Evolutionary conservation across 2,888 invertebrate genomes (phyloP).

Genomic region (Lamproptera curius): DNA sequence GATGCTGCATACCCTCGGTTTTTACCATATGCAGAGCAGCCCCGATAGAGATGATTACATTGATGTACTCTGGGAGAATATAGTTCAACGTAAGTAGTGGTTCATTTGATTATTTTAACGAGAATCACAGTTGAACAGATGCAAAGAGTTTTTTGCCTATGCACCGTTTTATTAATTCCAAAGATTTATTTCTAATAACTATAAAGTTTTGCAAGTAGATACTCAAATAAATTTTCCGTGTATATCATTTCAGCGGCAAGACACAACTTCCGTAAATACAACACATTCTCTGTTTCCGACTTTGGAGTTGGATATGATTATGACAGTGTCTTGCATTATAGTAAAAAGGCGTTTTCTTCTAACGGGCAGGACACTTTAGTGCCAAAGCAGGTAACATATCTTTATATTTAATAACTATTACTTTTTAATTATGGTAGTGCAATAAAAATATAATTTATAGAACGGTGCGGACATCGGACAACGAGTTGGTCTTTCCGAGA

Average conservation of each 20-base stretch:
- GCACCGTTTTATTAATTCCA: no score
- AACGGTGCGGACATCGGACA: conserved; percentile 75
- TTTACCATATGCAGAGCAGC: conserved; percentile 90
- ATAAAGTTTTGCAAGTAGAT: no score
- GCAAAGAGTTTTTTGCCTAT: no score
- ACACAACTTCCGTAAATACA: conserved; percentile 82
- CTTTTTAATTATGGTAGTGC: neutral
- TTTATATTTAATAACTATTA: neutral
- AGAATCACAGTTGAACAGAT: no score
- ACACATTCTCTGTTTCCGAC: conserved; percentile 79
- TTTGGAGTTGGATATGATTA: conserved; percentile 85
- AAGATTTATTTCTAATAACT: no score
- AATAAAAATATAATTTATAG: conserved; percentile 33
- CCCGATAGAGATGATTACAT: conserved; percentile 87
- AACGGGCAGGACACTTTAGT: conserved; percentile 83
- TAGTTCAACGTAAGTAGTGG: conserved; percentile 76
- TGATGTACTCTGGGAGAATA: conserved; percentile 84
- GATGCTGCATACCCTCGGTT: conserved; percentile 87
- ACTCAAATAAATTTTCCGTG: no score
- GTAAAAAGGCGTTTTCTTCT: conserved; percentile 82
- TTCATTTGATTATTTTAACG: no score
- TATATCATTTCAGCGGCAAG: conserved; percentile 51
- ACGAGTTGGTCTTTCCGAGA: conserved; percentile 74
- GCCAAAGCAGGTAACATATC: conserved; percentile 65
- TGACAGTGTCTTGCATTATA: conserved; percentile 86